Percentiles rank a stretch among this genome's conserved stretches.
Conservation (phyloP, 2,888 invertebrate genomes). For the Drosophila helvetica region DNA sequence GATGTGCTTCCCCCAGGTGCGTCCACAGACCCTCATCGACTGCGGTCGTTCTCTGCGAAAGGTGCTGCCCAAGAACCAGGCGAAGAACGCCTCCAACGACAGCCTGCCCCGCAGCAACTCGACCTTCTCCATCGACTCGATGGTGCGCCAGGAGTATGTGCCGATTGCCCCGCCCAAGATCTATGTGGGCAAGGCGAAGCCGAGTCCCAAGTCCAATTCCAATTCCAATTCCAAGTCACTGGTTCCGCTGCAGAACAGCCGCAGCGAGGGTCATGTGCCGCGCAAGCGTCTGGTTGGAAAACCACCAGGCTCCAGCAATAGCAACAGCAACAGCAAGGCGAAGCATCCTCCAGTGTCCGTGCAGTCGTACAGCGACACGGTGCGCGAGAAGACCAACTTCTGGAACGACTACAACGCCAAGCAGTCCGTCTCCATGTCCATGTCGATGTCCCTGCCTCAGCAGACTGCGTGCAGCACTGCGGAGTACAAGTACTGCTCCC, state of each 20-base stretch:
- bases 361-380: conserved; percentile 85
- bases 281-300: conserved; percentile 54
- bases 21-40: conserved; percentile 57
- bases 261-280: conserved; percentile 77
- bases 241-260: conserved; percentile 58
- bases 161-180: conserved; percentile 65
- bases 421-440: conserved; percentile 78
- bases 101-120: conserved; percentile 83
- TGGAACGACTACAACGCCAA: conserved; percentile 85
- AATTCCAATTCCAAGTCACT: conserved; percentile 22
- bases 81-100: conserved; percentile 77
- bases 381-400: conserved; percentile 88
- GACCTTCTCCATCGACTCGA: conserved; percentile 83
- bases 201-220: background rate
- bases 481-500: conserved; percentile 88
- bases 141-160: conserved; percentile 66
- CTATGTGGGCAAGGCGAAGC: conserved; percentile 56
- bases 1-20: conserved; percentile 71
- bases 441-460: conserved; percentile 82
- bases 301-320: conserved; percentile 13
- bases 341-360: conserved; percentile 48
- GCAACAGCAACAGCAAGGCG: background rate
- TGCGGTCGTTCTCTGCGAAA: conserved; percentile 56
- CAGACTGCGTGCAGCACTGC: conserved; percentile 85
- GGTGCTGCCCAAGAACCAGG: conserved; percentile 50